These are phyloP conservation scores for Muscidifurax raptorellus DNA, from an alignment of 1,140 invertebrate species.

Conservation along the genomic window DNA sequence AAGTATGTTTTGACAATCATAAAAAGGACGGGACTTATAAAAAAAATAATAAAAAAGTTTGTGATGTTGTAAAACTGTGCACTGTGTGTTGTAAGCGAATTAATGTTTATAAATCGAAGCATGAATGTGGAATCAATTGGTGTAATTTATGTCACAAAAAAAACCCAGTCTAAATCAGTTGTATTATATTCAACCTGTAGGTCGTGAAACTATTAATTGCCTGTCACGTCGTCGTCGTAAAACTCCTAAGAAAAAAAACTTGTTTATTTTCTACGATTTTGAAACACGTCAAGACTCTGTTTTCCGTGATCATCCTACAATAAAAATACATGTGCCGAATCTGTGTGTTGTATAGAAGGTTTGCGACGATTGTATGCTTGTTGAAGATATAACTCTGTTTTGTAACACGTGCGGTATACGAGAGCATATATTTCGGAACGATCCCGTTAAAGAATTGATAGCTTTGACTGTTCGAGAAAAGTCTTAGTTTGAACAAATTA, in stretches of 20 bases:
- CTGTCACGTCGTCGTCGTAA: too few relatives aligned
- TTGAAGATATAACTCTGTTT: too few relatives aligned
- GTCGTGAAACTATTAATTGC: too few relatives aligned
- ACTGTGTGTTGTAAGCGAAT: neutral
- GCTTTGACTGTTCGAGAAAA: conserved; percentile 12
- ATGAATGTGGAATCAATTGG: neutral
- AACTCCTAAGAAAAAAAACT: neutral
- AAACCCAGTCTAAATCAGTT: too few relatives aligned
- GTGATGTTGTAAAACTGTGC: neutral
- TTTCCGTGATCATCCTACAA: neutral
- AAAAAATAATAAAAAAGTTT: neutral
- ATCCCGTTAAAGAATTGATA: conserved; percentile 42
- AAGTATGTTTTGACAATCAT: neutral
- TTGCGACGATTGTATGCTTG: too few relatives aligned
- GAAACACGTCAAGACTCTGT: neutral
- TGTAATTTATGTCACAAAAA: too few relatives aligned
- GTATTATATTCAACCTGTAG: too few relatives aligned
- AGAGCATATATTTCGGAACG: conserved; percentile 17
- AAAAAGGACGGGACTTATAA: neutral
- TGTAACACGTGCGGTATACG: neutral
- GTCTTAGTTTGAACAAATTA: conserved; percentile 26
- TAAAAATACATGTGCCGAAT: neutral
- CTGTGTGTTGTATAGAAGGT: neutral
- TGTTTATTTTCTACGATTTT: conserved; percentile 7
- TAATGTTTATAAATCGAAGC: neutral